Conservation (phyloP, 1,140 invertebrate genomes). For the Stenopsyche tienmushanensis region DNA sequence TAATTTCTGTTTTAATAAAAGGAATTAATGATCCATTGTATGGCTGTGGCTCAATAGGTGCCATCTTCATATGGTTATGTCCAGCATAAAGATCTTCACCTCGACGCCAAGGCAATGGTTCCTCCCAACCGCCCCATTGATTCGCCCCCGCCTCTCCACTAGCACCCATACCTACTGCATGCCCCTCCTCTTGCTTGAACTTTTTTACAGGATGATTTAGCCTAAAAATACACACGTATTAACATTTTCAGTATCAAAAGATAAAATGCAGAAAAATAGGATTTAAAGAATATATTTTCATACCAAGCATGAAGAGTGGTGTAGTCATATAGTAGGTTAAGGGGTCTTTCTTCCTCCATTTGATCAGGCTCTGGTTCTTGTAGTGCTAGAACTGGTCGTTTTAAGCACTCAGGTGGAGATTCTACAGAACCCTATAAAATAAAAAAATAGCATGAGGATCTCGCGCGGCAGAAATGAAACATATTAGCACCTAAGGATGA, state of each 20-base stretch:
- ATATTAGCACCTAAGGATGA: background rate
- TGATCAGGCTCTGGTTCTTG: conserved; percentile 73
- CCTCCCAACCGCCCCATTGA: conserved; percentile 29
- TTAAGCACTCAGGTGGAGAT: conserved; percentile 53
- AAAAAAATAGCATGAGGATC: conserved; percentile 9
- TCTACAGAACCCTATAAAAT: conserved; percentile 23
- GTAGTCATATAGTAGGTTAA: conserved; percentile 86
- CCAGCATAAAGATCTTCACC: conserved; percentile 60
- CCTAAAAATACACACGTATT: conserved; percentile 52
- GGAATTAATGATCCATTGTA: conserved; percentile 31
- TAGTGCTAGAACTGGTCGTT: conserved; percentile 70
- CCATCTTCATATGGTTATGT: conserved; percentile 58
- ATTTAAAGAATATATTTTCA: too few relatives aligned
- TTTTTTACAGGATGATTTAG: conserved; percentile 86
- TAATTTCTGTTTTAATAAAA: conserved; percentile 50
- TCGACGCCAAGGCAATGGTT: conserved; percentile 34
- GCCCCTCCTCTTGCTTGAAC: conserved; percentile 62
- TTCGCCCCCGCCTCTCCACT: conserved; percentile 24
- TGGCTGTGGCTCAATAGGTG: conserved; percentile 43
- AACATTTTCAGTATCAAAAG: background rate
- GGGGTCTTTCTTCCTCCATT: conserved; percentile 75
- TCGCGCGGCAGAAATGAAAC: too few relatives aligned
- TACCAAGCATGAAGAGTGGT: conserved; percentile 80
- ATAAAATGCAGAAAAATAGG: background rate
- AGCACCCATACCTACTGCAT: conserved; percentile 48